These are phyloP conservation scores for Ivindomyrus marchei DNA, from an alignment of 2,113 vertebrate species.

Conservation along the genomic window DNA sequence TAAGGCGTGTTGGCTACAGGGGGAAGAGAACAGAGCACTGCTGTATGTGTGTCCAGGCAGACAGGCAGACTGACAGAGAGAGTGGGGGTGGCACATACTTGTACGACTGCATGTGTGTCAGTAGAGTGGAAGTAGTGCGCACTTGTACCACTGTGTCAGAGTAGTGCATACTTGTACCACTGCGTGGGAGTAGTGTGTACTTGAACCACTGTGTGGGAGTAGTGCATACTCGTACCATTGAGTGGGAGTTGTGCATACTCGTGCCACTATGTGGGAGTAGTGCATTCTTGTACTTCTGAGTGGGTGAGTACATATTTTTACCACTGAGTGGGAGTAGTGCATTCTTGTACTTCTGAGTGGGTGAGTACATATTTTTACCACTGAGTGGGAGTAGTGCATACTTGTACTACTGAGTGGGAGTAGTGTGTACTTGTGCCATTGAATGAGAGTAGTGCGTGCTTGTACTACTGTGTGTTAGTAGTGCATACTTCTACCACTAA, in stretches of 20 bases:
- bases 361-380: neutral
- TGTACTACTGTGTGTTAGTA: neutral
- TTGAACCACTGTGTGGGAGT: neutral
- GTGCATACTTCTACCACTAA: neutral
- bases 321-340: neutral
- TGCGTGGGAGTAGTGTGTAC: neutral
- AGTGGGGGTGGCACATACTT: constrained; percentile 20
- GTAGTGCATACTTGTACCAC: neutral
- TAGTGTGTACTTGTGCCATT: neutral
- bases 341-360: neutral
- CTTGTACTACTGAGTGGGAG: neutral
- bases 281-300: neutral
- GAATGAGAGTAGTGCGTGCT: neutral
- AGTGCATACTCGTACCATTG: neutral
- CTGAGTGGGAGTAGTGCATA: neutral
- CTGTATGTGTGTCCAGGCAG: constrained; percentile 34
- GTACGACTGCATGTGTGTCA: neutral
- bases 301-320: too few species aligned
- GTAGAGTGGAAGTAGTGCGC: neutral
- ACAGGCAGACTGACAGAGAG: constrained; percentile 32
- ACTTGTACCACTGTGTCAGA: neutral
- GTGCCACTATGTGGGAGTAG: neutral
- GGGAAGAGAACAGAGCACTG: constrained; percentile 57
- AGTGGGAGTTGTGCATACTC: neutral
- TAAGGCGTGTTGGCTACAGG: constrained; percentile 87